Evolutionary conservation across 2,797 vertebrate genomes (phyloP).

Genomic region (Heterohyrax brucei): DNA sequence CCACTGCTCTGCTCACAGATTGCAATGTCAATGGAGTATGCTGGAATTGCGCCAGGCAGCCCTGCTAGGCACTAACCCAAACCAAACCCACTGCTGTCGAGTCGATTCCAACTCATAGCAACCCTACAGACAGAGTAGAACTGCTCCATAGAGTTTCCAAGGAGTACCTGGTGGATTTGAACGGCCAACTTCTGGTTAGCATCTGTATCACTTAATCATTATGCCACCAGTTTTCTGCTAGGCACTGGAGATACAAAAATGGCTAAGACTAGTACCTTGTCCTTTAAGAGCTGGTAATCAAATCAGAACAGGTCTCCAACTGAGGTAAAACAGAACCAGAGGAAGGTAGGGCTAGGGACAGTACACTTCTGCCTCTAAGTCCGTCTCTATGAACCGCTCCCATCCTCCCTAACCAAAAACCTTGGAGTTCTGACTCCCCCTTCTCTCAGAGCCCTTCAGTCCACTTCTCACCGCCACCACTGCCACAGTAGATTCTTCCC

Average conservation of each 20-base stretch:
- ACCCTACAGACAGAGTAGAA: no score
- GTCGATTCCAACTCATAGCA: no score
- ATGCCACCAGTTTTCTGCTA: no score
- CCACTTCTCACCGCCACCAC: background rate
- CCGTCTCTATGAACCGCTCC: background rate
- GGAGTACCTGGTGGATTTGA: no score
- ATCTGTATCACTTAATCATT: no score
- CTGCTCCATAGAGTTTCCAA: no score
- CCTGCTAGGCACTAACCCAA: no score
- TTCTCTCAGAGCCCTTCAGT: background rate
- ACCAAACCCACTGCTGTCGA: no score
- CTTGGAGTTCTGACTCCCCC: background rate
- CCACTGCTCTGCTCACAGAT: background rate
- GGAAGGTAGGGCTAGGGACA: background rate
- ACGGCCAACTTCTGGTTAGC: no score
- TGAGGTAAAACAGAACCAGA: background rate
- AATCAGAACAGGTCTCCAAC: background rate
- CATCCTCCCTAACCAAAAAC: background rate
- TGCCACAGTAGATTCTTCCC: background rate
- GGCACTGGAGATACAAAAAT: background rate
- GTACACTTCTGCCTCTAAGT: background rate
- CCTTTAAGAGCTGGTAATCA: background rate
- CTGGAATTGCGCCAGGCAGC: background rate
- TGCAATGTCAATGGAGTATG: background rate
- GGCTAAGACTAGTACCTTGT: background rate